A percentile compares a stretch with the other conserved stretches of the same genome.
phyloP scores from a whole-genome alignment of 2,113 vertebrate species.

The Probosciger aterrimus region DNA sequence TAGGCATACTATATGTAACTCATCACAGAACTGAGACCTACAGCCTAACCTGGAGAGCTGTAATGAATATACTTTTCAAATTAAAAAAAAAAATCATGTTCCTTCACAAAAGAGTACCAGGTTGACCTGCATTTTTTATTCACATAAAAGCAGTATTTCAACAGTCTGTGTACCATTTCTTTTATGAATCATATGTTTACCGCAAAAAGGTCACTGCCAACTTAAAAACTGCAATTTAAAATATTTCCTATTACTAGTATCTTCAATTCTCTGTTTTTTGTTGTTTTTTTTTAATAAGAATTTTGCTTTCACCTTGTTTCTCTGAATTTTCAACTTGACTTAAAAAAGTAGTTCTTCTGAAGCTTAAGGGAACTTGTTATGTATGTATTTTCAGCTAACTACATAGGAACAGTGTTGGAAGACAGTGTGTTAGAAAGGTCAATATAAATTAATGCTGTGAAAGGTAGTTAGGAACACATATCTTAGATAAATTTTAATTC shows the following conservation, averaged over 20 bases:
- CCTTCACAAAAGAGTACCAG: background rate
- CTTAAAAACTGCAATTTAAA: background rate
- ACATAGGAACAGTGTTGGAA: background rate
- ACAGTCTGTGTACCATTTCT: background rate
- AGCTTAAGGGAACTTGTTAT: background rate
- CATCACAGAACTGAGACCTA: background rate
- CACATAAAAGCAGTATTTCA: background rate
- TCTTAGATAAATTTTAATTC: constrained; percentile 25
- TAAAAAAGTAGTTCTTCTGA: background rate
- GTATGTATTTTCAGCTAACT: background rate
- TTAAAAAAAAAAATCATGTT: background rate
- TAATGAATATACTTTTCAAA: background rate
- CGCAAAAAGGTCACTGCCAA: background rate
- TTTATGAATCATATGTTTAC: background rate
- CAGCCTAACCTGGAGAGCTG: background rate
- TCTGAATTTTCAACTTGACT: background rate
- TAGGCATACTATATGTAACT: background rate
- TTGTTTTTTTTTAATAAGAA: background rate
- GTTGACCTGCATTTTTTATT: background rate
- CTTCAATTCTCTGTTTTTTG: background rate
- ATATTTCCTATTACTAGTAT: background rate
- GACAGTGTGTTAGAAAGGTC: background rate
- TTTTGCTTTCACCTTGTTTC: background rate
- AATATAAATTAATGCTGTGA: background rate
- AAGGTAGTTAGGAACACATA: background rate